Base-by-base conservation (phyloP, 2,113 vertebrate genomes). In the Apus apus region DNA sequence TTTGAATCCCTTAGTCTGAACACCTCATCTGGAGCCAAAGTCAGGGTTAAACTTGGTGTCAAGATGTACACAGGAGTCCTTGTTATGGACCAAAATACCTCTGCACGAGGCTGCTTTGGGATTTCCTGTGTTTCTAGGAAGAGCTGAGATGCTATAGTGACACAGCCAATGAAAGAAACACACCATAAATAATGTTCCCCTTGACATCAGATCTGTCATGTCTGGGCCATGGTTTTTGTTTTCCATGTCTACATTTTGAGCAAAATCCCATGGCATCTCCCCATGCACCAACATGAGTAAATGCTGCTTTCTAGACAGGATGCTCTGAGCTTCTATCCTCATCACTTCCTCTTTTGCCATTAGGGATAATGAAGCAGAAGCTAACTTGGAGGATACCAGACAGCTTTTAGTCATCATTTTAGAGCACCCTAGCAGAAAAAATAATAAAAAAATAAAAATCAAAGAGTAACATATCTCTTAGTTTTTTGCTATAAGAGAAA, bases 61-160 rank as follows among this genome's bases (percentile, higher is more conserved):
- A 92, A 30, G 40, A 43, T 58, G n/a, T 13, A 92, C 32, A 43
- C 61, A 30, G 32, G 29, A 30, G 43, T 78, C 76, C 72, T 67
- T 89, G 25, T 64, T 90, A 45, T 5, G 29, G 40, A 67, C 51
- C 57, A 80, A 71, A 86, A 81, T 50, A 43, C 36, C n/a, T 62
- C 38, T 84, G 45, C 46, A 54, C 0, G 8, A 57, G 30, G 11
- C 57, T 67, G 12, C 20, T 71, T 34, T 56, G 86, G 82, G 74
- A 62, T 91, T 88, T 90, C 30, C 30, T 54, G 21, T 82, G 64
- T 60, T 93, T 86, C 83, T 72, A 92, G 68, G 68, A 87, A 84
- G 23, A 58, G 20, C n/a, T 64, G 72, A 77, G 83, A 34, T 30
- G 25, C 34, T 16, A 7, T 48, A 26, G 65, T 67, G 72, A 77